Evolutionary conservation across 2,888 invertebrate genomes (phyloP), one percentile per base, ranked within the genome.

Genomic region (Drosophila antonietae): DNA sequence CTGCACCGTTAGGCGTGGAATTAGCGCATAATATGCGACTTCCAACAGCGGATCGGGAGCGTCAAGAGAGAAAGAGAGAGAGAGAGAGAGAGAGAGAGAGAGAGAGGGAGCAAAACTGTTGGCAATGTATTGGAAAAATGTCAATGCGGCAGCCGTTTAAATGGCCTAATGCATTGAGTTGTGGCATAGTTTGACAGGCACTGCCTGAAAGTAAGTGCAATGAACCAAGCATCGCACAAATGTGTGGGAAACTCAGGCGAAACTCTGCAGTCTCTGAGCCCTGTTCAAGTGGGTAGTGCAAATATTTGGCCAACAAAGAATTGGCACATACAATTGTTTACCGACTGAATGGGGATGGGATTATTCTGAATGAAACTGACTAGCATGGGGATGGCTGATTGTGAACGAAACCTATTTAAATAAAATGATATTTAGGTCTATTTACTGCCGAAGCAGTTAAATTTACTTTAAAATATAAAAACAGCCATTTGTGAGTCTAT

Each of bases 1-100:
- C 87, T 87, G 86, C 63, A 73, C 83, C 81, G 86, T 88, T 88
- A 85, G 71, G 80, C 78, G 85, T 72, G 81, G 84, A 84, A 84
- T 88, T 80, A 88, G 88, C 85, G 80, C 84, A 84, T 82, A 87
- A 82, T 84, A 84, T 82, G 81, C 73, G 70, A 73, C 68, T 74
- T 61, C 58, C 83, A 78, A 47, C 58, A 70, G 53, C 71, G 79
- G 75, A 73, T 79, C 75, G 79, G 78, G 75, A 78, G 78, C 68
- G 72, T 41, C 77, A 31, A 15, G n/a, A 12, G 9, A 39, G n/a
- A n/a, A 3, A 31, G 2, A 7, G 14, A 15, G 37, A 23, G 1
- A 23, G 37, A 1, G 18, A 12, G 10, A 41, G n/a, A 4, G 5
- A 2, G 23, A 1, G 20, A 39, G 3, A 12, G 23, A 37, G 18